A percentile compares a stretch with the other conserved stretches of the same genome.
These are phyloP conservation scores for Poeciliopsis infans DNA, from an alignment of 2,797 vertebrate genomes.

Conservation along the genomic window DNA sequence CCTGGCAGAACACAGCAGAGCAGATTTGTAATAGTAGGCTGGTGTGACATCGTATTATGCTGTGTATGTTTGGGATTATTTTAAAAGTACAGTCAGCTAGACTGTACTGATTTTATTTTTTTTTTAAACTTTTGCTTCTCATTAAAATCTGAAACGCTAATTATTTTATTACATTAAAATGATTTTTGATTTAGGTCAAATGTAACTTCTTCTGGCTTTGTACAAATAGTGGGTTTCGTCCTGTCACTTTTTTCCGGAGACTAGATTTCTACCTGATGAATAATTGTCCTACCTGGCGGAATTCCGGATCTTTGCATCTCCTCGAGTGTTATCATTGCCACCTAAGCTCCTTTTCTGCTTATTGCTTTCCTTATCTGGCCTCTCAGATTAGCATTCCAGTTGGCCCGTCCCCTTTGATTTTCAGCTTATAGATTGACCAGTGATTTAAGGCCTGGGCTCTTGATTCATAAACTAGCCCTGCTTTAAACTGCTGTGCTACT, in stretches of 20 bases:
- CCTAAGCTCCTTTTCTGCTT: not conserved
- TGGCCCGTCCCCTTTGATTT: not conserved
- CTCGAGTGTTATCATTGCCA: not conserved
- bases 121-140: not conserved
- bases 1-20: constrained; percentile 45
- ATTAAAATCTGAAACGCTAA: not conserved
- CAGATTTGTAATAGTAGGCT: not conserved
- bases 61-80: not conserved
- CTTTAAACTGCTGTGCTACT: not conserved
- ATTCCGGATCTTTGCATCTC: not conserved
- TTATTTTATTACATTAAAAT: not conserved
- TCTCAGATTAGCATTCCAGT: not conserved
- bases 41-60: not conserved
- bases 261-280: not conserved
- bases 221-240: not conserved
- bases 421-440: not conserved
- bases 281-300: not conserved
- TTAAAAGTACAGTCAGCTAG: not conserved
- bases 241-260: not conserved
- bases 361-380: not conserved
- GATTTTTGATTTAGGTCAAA: not conserved
- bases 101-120: not conserved
- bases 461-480: not conserved
- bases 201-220: not conserved
- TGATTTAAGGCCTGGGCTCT: not conserved